Evolutionary conservation across 2,888 invertebrate genomes (phyloP).

Genomic region (Hirtodrosophila cameraria): DNA sequence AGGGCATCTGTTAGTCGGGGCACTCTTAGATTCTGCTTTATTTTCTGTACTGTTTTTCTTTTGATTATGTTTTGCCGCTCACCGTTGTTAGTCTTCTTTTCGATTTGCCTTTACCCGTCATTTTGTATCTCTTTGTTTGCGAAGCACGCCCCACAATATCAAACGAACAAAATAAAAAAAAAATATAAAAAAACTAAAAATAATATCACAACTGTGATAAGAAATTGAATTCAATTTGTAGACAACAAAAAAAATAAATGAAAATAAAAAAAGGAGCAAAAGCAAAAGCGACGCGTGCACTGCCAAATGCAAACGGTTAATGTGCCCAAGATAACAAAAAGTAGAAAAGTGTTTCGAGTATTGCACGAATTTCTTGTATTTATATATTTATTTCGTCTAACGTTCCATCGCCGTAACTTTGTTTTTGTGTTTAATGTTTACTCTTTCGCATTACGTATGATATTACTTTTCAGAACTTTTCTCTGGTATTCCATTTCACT

Average conservation of each 20-base stretch:
- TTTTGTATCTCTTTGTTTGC: slow-evolving; percentile 56
- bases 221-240: slow-evolving; percentile 57
- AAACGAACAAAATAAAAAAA: background rate
- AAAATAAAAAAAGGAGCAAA: too few relatives aligned
- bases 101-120: slow-evolving; percentile 60
- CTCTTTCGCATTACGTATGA: background rate
- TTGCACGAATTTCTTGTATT: slow-evolving; percentile 36
- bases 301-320: slow-evolving; percentile 51
- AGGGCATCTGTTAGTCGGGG: too few relatives aligned
- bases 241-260: too few relatives aligned
- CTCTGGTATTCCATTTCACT: slow-evolving; percentile 23
- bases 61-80: slow-evolving; percentile 22
- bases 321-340: slow-evolving; percentile 49
- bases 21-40: too few relatives aligned
- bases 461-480: background rate
- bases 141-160: slow-evolving; percentile 16
- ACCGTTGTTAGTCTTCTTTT: slow-evolving; percentile 62
- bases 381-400: too few relatives aligned
- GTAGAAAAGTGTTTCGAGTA: slow-evolving; percentile 31
- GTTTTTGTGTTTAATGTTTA: background rate
- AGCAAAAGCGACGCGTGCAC: slow-evolving; percentile 51
- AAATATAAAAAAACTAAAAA: background rate
- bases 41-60: background rate
- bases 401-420: slow-evolving; percentile 15
- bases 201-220: slow-evolving; percentile 47